phyloP scores from a whole-genome alignment of 2,113 vertebrate species.

The Sphyrna mokarran region DNA sequence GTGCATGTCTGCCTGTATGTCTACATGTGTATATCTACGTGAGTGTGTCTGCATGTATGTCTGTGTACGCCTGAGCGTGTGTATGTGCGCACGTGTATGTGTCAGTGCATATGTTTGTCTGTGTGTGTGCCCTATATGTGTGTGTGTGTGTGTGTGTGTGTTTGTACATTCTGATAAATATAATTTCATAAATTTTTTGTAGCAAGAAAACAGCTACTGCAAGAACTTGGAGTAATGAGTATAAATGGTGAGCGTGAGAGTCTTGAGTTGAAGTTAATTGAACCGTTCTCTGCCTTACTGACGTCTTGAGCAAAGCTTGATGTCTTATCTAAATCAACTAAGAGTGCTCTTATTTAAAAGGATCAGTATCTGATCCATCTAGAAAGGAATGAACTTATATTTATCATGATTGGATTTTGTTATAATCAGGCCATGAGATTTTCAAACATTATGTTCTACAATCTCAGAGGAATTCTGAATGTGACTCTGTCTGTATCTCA shows the following conservation, averaged over 20 bases:
- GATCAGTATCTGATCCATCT: not conserved
- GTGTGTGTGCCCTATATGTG: too few species aligned
- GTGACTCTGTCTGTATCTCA: not conserved
- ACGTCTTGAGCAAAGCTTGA: not conserved
- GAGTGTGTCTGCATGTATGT: too few species aligned
- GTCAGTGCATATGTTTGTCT: not conserved
- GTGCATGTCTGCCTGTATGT: too few species aligned
- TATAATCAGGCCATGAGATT: not conserved
- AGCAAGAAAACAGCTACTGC: not conserved
- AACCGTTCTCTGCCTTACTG: not conserved
- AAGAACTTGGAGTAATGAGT: not conserved
- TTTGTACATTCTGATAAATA: not conserved
- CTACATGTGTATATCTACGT: too few species aligned
- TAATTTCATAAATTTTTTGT: slow-evolving; percentile 14
- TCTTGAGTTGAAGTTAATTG: not conserved
- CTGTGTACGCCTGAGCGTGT: too few species aligned
- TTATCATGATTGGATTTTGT: slow-evolving; percentile 38
- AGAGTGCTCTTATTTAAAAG: not conserved
- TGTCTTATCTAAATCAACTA: not conserved
- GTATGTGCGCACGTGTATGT: too few species aligned
- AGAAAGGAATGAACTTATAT: not conserved
- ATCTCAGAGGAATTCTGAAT: not conserved
- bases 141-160: not conserved
- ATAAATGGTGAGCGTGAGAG: not conserved
- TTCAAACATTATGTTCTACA: not conserved